Base-by-base conservation (phyloP, 2,797 vertebrate genomes). In the Notolabrus celidotus region DNA sequence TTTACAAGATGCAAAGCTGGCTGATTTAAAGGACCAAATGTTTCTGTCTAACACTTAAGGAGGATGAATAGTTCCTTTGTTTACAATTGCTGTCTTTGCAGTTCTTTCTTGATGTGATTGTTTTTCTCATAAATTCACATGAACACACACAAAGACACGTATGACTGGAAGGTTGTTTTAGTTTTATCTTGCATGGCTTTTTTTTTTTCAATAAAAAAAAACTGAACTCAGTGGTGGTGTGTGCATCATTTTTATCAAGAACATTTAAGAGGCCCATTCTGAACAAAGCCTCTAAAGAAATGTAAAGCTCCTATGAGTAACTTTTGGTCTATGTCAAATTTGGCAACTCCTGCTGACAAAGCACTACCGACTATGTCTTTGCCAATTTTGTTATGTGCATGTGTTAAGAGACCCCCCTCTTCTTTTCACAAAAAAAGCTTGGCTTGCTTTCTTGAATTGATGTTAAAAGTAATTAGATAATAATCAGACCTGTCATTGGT, bases 1-100 rank as follows among this genome's bases (percentile, higher is more conserved):
- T 71, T 66, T 59, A 73, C 45, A 15, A 75, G 72, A 77, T 69
- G 51, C 39, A 75, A 67, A 70, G 55, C 25, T 75, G 67, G 60
- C 52, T 82, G 47, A 82, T 87, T 66, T 58, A 43, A 79, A 66
- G 50, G 57, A 80, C 69, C 73, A 84, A 77, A 74, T 80, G 33
- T 65, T 74, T 57, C 70, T 9, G 31, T 58, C 62, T 60, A 19
- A 81, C 27, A 52, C 15, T 67, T 61, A 33, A 75, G 51, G 52
- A 82, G 71, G 80, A 69, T 7, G 54, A 74, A 66, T 61, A 55
- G 57, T 80, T 88, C 33, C 23, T 80, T 86, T 89, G 82, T 92
- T 92, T 89, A 87, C 83, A 89, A 55, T 64, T 82, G 62, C 75
- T 85, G 75, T 25, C 22, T 47, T 8, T 47, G 52, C 79, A 57